Evolutionary conservation across 2,888 invertebrate species (phyloP), one percentile per base, ranked within the genome.

Genomic region (Nomada flava): DNA sequence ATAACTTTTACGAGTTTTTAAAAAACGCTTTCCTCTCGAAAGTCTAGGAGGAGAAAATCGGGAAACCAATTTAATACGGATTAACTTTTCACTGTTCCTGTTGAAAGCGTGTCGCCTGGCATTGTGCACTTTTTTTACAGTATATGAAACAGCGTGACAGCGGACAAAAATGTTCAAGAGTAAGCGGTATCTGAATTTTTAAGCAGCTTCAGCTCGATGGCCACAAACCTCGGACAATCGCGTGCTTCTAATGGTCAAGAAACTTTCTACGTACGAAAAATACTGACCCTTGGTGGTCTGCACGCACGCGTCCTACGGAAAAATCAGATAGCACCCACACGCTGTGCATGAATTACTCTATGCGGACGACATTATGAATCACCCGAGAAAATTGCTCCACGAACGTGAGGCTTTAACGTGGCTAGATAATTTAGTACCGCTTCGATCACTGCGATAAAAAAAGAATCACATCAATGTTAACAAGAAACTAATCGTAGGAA

Each of bases 181-280:
- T 47, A 36, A 67, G 18, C 59, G 20, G 64, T 42, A 5, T 26
- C 57, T 42, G 52, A 76, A 82, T 84, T 77, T 79, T 73, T 55
- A 74, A n/a, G 57, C 74, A 71, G 77, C 59, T 26, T 72, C 70
- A 10, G 36, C 57, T 65, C 42, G 64, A 55, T 67, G 36, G 64
- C 64, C 52, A n/a, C 47, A 60, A 20, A 9, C 69, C 18, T 42
- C 59, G 53, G 70, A 44, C 64, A 69, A n/a, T 87, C 75, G 87
- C 87, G 87, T 87, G 87, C 42, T n/a, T 44, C 63, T 86, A 87
- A 86, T 82, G 71, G 71, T 23, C 50, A 79, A 71, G 82, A 82
- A 79, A 85, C 50, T 76, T 72, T 79, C 64, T 82, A 74, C 80
- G 82, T 84, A 80, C 75, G 88, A 76, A 83, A 87, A 86, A 69